phyloP scores from a whole-genome alignment of 2,113 vertebrate species.

The Irena cyanogastra region DNA sequence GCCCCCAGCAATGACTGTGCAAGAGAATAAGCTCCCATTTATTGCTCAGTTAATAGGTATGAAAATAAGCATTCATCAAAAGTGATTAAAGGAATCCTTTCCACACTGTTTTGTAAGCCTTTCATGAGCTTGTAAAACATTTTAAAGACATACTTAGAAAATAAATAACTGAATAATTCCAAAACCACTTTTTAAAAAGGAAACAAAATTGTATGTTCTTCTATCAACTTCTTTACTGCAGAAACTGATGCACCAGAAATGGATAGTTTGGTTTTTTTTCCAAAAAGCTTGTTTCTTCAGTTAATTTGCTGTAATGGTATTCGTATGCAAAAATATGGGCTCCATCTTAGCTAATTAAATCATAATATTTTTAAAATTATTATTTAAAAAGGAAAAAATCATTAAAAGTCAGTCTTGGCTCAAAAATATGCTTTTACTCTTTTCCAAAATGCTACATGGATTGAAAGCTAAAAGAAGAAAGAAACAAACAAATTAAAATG shows the following conservation, averaged over 20 bases:
- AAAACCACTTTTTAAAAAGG: not conserved
- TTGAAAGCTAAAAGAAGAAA: not conserved
- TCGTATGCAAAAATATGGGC: not conserved
- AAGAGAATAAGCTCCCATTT: not conserved
- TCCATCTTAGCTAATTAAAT: not conserved
- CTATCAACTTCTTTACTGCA: not conserved
- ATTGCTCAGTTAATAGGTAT: not conserved
- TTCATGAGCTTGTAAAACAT: not conserved
- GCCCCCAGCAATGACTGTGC: not conserved
- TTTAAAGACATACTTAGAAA: not conserved
- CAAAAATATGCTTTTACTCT: not conserved
- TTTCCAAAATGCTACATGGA: not conserved
- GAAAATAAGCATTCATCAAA: not conserved
- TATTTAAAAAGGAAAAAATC: not conserved
- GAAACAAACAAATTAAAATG: not conserved
- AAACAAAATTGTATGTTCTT: not conserved
- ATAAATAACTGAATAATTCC: not conserved
- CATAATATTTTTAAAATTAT: rapidly evolving
- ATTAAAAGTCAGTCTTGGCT: not conserved
- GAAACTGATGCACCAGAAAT: not conserved
- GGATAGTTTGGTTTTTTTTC: rapidly evolving
- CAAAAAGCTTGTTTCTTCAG: not conserved
- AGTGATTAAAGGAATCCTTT: not conserved
- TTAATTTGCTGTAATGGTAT: not conserved
- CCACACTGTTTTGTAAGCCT: not conserved